phyloP scores from a whole-genome alignment of 2,113 vertebrate species.

The Ophthalmotilapia sp. region DNA sequence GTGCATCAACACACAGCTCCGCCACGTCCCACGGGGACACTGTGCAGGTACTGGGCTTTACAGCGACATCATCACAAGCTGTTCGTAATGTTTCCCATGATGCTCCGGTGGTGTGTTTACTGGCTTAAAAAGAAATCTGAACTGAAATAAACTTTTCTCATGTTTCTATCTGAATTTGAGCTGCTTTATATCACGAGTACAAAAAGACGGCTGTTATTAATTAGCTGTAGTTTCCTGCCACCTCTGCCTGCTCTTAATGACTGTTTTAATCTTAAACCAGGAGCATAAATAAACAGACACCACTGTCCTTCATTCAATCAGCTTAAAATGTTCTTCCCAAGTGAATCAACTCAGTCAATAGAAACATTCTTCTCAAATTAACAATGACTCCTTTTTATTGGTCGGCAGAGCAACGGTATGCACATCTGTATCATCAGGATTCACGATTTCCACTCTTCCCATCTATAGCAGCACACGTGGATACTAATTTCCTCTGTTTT shows the following conservation, averaged over 20 bases:
- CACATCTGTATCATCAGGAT: background rate
- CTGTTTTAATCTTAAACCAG: background rate
- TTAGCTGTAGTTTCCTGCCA: background rate
- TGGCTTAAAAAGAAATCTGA: background rate
- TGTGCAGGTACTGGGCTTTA: conserved; percentile 31
- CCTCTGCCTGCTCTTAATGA: background rate
- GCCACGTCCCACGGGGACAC: background rate
- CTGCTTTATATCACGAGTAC: background rate
- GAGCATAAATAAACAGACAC: fast-evolving
- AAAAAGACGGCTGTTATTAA: background rate
- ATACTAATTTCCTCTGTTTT: background rate
- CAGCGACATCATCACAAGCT: background rate
- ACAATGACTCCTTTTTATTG: background rate
- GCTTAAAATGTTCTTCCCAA: background rate
- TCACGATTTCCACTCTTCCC: background rate
- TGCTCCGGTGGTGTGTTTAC: background rate
- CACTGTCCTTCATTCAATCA: background rate
- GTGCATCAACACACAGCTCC: conserved; percentile 53
- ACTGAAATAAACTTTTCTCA: background rate
- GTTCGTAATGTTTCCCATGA: background rate
- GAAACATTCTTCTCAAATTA: background rate
- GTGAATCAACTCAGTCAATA: background rate
- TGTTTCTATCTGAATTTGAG: background rate
- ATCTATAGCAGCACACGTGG: background rate
- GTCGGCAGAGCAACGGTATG: background rate